Evolutionary conservation across 2,797 vertebrate genomes (phyloP).

Genomic region (Dallia pectoralis): DNA sequence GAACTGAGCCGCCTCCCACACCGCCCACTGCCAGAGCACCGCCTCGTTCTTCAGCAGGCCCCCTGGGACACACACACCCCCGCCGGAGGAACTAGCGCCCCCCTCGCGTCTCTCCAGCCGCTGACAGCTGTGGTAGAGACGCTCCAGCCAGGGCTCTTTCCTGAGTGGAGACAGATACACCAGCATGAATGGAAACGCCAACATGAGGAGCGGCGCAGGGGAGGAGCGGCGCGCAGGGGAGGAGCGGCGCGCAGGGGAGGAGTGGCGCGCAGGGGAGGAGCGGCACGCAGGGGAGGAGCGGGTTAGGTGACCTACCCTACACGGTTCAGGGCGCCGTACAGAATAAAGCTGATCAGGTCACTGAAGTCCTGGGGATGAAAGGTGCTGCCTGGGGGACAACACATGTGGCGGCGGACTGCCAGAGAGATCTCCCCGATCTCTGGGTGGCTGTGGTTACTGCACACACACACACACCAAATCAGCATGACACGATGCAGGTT

Average conservation of each 20-base stretch:
- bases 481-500: too few relatives aligned
- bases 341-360: constrained; percentile 97
- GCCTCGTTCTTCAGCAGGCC: constrained; percentile 90
- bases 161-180: constrained; percentile 60
- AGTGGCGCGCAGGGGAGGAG: too few relatives aligned
- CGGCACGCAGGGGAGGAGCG: too few relatives aligned
- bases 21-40: constrained; percentile 97
- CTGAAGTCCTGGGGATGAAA: constrained; percentile 99
- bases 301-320: constrained; percentile 78
- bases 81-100: constrained; percentile 16
- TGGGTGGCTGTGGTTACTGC: constrained; percentile 86
- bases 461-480: constrained; percentile 10
- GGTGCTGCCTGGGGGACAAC: constrained; percentile 89
- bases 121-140: constrained; percentile 95
- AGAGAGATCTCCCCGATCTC: constrained; percentile 93
- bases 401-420: constrained; percentile 93
- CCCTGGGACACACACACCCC: constrained; percentile 72
- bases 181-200: constrained; percentile 31
- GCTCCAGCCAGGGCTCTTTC: constrained; percentile 97
- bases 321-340: constrained; percentile 91
- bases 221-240: too few relatives aligned
- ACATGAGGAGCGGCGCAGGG: too few relatives aligned
- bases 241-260: too few relatives aligned
- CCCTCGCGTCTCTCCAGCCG: constrained; percentile 88
- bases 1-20: constrained; percentile 98